Conservation (phyloP, 30 jellyfish, hydroid and myxozoan species). For the Hydractinia echinata region DNA sequence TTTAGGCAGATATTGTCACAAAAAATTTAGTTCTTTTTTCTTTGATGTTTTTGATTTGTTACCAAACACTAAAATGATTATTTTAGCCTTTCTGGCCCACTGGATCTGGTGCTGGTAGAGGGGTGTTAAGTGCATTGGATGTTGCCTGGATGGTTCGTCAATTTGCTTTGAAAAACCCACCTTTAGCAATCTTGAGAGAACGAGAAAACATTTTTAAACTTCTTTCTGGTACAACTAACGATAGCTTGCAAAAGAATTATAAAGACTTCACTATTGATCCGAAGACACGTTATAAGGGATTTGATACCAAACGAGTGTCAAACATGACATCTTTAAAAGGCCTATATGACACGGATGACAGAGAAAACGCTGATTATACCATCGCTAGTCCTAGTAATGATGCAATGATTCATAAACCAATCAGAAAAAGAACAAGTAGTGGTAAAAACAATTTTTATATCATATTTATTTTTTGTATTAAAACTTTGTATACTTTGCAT, state of each 20-base stretch:
- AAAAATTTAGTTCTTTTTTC: not conserved
- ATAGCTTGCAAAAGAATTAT: slow-evolving; percentile 77
- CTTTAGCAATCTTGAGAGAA: slow-evolving; percentile 76
- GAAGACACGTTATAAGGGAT: slow-evolving; percentile 73
- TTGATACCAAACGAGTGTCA: slow-evolving; percentile 50
- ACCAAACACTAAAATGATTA: not conserved
- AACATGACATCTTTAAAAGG: slow-evolving; percentile 56
- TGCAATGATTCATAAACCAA: not conserved
- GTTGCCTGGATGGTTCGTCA: slow-evolving; percentile 94
- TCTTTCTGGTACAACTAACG: slow-evolving; percentile 73
- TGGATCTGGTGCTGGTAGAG: slow-evolving; percentile 98
- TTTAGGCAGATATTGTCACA: no score
- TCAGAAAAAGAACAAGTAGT: slow-evolving; percentile 21
- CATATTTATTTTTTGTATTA: no score
- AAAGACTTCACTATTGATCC: slow-evolving; percentile 93
- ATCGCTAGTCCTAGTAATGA: slow-evolving; percentile 49
- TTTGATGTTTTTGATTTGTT: not conserved
- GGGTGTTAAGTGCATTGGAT: slow-evolving; percentile 90
- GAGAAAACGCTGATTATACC: slow-evolving; percentile 77
- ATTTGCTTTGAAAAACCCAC: slow-evolving; percentile 76
- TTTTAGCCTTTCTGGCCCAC: slow-evolving; percentile 99
- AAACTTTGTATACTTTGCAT: no score
- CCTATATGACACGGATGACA: slow-evolving; percentile 90
- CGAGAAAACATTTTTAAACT: slow-evolving; percentile 92
- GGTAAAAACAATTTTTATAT: not conserved